Percentiles rank a stretch among this genome's conserved stretches.
Conservation (phyloP, 2,888 invertebrate species). For the Lymantria dispar region DNA sequence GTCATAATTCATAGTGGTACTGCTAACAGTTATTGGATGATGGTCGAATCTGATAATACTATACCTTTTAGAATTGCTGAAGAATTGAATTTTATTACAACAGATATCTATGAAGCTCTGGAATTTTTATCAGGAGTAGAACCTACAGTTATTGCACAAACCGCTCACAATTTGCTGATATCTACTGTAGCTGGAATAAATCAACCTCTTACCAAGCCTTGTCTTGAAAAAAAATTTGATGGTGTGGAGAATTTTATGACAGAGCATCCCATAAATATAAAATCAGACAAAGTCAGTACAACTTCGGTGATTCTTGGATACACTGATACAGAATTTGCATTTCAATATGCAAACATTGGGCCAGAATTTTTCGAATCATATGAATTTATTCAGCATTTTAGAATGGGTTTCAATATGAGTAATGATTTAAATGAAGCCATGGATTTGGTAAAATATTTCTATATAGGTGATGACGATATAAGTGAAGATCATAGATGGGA, state of each 20-base stretch:
- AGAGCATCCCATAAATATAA: not conserved
- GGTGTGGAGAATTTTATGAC: slow-evolving; percentile 15
- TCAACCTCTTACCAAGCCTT: slow-evolving; percentile 5
- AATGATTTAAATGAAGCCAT: slow-evolving; percentile 3
- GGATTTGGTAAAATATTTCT: slow-evolving; percentile 3
- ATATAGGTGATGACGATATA: slow-evolving; percentile 15
- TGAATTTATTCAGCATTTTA: not conserved
- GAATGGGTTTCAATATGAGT: not conserved
- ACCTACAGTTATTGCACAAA: not conserved
- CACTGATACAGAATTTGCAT: slow-evolving; percentile 9
- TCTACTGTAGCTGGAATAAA: not conserved
- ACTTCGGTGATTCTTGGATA: slow-evolving; percentile 12
- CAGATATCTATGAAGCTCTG: slow-evolving; percentile 9
- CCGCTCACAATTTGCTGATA: slow-evolving; percentile 6
- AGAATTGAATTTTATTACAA: slow-evolving; percentile 9
- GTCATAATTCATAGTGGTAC: slow-evolving; percentile 24
- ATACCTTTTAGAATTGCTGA: slow-evolving; percentile 12
- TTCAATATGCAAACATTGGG: not conserved
- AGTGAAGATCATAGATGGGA: not conserved
- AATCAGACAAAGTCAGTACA: slow-evolving; percentile 5
- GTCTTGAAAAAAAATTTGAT: slow-evolving; percentile 11
- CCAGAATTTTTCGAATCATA: not conserved
- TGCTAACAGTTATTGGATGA: slow-evolving; percentile 1
- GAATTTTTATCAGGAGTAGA: slow-evolving; percentile 5
- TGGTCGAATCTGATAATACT: slow-evolving; percentile 1